Evolutionary conservation across 2,113 vertebrate species (phyloP).

Genomic region (Clinocottus analis): DNA sequence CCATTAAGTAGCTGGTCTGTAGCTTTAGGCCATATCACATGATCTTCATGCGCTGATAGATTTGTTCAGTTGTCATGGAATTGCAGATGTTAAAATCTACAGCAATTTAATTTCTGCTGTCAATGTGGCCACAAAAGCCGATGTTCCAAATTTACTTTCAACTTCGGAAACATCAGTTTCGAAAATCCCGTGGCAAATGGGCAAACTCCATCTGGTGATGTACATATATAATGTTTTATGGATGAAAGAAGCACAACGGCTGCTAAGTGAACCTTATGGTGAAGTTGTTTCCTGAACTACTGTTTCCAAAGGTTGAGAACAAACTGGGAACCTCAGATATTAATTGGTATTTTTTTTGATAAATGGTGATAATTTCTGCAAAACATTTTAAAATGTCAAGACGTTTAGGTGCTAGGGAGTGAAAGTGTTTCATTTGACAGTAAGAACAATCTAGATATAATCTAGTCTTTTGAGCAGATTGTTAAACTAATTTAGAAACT

Average conservation of each 20-base stretch:
- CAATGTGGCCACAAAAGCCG: background rate
- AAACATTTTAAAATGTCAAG: background rate
- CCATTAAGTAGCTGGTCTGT: background rate
- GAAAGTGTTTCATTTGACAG: background rate
- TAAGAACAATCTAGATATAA: background rate
- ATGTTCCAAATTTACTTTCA: background rate
- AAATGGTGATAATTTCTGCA: background rate
- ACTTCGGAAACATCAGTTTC: background rate
- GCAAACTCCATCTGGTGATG: background rate
- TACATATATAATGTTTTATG: no score
- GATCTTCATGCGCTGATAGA: background rate
- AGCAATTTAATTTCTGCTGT: background rate
- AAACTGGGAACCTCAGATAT: background rate
- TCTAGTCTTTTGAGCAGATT: background rate
- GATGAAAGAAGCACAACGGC: constrained; percentile 4
- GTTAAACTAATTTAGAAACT: background rate
- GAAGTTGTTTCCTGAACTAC: background rate
- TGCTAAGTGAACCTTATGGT: background rate
- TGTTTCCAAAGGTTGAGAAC: background rate
- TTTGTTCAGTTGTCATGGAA: background rate
- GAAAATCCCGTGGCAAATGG: background rate
- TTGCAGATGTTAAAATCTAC: background rate
- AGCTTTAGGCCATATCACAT: background rate
- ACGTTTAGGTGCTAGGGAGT: background rate
- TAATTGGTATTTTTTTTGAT: background rate